Evolutionary conservation across 2,888 invertebrate species (phyloP), one percentile per base, ranked within the genome.

Genomic region (Oeneis ivallda): DNA sequence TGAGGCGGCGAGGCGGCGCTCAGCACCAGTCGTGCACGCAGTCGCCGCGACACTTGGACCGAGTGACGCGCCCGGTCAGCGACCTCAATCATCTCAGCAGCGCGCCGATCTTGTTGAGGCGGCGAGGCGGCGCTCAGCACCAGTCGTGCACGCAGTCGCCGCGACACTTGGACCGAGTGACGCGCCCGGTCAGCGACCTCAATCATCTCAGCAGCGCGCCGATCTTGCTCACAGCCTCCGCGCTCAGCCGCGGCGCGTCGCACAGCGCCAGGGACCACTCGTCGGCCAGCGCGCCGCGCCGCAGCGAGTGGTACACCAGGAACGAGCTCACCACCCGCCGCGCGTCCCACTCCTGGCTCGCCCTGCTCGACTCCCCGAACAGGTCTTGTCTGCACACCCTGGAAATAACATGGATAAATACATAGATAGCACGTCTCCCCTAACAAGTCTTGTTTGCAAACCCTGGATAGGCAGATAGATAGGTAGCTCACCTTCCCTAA

Each of bases 221-320:
- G 1, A 86, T 68, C 69, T 80, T 81, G 45, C 77, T 75, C 45
- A 78, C 57, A 0, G 82, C 83, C 6, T 81, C 82, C 4, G 75
- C 79, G 0, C 79, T 78, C 37, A 85, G 47, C 0, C 65, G 64
- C 10, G 70, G 67, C 1, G 79, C 79, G 62, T 78, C 69, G 32
- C 77, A 76, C 41, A 86, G 26, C 47, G 86, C 62, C 10, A 82
- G 74, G 1, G 77, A 74, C 26, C 86, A 66, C n/a, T 84, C 83
- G 65, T 80, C 76, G 17, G 77, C 76, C 65, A 89, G 72, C 5
- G 82, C 80, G 41, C 84, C 83, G 68, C 82, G 89, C 0, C 93
- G 93, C 68, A 95, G 80, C 75, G 94, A 93, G 74, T 94, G 92
- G 75, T 93, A 94, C 50, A 92, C 92, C 2, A 94, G 78, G 71